Conservation (phyloP, 2,113 vertebrate species). For the Sclerurus mexicanus region DNA sequence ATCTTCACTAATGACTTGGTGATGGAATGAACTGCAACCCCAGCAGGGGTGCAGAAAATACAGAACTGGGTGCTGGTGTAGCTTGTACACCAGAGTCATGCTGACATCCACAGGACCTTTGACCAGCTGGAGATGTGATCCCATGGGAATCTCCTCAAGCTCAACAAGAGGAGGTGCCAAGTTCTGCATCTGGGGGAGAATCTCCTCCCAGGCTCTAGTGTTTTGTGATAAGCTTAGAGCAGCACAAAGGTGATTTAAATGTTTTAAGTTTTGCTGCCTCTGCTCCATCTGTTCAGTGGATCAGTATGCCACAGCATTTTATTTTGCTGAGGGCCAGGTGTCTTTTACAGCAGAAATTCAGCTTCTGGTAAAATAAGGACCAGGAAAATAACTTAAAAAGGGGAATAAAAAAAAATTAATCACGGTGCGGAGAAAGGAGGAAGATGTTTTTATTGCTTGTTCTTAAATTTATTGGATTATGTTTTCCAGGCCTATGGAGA, state of each 20-base stretch:
- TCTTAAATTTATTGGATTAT: background rate
- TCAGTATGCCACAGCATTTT: background rate
- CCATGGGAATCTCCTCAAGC: background rate
- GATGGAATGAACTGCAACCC: background rate
- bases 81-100: background rate
- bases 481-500: background rate
- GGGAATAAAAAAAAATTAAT: background rate
- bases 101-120: background rate
- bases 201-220: background rate
- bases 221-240: background rate
- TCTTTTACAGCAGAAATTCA: background rate
- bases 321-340: background rate
- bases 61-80: background rate
- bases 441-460: background rate
- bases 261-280: background rate
- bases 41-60: background rate
- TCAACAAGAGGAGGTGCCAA: background rate
- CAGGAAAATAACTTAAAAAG: background rate
- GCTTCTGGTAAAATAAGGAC: background rate
- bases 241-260: background rate
- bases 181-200: background rate
- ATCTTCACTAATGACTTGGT: background rate
- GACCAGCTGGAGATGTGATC: background rate
- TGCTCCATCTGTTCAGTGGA: background rate
- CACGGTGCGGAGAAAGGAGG: fast-evolving